Evolutionary conservation across 2,797 vertebrate species (phyloP).

Genomic region (Syngnathus acus): DNA sequence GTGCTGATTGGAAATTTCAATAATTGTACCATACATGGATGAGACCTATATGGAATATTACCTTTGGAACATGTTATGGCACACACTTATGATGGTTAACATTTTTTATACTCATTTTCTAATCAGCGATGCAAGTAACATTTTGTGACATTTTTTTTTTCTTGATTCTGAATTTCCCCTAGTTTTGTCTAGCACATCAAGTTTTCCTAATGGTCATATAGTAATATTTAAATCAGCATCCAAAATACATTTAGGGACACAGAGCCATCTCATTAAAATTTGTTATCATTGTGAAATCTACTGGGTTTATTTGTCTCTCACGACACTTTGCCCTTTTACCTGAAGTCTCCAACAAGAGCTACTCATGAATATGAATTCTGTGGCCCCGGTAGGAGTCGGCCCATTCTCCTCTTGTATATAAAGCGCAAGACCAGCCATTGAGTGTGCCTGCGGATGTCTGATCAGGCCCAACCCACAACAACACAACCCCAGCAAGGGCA

Average conservation of each 20-base stretch:
- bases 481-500: not conserved
- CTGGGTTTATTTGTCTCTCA: conserved; percentile 6
- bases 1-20: conserved; percentile 23
- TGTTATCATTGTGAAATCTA: not conserved
- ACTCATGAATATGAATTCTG: conserved; percentile 58
- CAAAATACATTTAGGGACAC: conserved; percentile 15
- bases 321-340: conserved; percentile 42
- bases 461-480: not conserved
- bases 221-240: not conserved
- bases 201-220: too few species aligned
- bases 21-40: too few species aligned
- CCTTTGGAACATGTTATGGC: too few species aligned
- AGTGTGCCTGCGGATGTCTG: conserved; percentile 19
- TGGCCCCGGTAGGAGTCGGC: conserved; percentile 43
- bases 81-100: too few species aligned
- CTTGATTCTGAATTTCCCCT: conserved; percentile 19
- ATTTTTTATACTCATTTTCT: too few species aligned
- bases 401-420: conserved; percentile 24
- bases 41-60: too few species aligned
- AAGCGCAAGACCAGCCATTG: conserved; percentile 26
- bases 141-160: too few species aligned
- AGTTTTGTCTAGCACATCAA: conserved; percentile 12
- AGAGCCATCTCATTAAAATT: conserved; percentile 1
- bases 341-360: conserved; percentile 22
- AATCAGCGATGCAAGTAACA: too few species aligned